Evolutionary conservation across 2,113 vertebrate genomes (phyloP).

Genomic region (Lepus timidus): DNA sequence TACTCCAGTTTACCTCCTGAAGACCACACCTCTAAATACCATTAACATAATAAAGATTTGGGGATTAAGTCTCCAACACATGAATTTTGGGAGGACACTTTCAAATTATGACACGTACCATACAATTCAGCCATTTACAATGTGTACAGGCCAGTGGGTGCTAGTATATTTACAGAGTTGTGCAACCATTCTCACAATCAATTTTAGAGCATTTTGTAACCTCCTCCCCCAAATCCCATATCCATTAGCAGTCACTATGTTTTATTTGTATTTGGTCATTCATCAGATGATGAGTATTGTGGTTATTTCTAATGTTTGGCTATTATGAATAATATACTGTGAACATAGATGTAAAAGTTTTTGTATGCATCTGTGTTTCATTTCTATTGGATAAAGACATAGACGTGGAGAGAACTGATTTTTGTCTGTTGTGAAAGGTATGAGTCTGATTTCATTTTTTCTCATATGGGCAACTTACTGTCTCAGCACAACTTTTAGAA

Average conservation of each 20-base stretch:
- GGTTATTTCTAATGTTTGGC: not conserved
- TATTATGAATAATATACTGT: not conserved
- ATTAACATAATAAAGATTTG: no score
- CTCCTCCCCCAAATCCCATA: no score
- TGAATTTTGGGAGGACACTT: no score
- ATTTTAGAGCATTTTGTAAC: not conserved
- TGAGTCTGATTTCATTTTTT: not conserved
- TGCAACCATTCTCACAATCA: not conserved
- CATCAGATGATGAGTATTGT: not conserved
- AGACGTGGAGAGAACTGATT: constrained; percentile 11
- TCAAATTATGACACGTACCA: not conserved
- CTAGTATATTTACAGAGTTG: not conserved
- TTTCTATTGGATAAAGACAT: not conserved
- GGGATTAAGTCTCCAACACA: no score
- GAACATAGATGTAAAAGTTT: not conserved
- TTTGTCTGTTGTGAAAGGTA: not conserved
- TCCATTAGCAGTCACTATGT: not conserved
- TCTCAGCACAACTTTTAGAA: not conserved
- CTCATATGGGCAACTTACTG: not conserved
- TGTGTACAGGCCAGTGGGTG: not conserved
- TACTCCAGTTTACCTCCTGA: no score
- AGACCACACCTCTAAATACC: no score
- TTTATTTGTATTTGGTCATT: not conserved
- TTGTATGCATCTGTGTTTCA: not conserved
- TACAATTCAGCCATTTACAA: not conserved